Evolutionary conservation across 2,113 vertebrate species (phyloP).

Genomic region (Plectropomus leopardus): DNA sequence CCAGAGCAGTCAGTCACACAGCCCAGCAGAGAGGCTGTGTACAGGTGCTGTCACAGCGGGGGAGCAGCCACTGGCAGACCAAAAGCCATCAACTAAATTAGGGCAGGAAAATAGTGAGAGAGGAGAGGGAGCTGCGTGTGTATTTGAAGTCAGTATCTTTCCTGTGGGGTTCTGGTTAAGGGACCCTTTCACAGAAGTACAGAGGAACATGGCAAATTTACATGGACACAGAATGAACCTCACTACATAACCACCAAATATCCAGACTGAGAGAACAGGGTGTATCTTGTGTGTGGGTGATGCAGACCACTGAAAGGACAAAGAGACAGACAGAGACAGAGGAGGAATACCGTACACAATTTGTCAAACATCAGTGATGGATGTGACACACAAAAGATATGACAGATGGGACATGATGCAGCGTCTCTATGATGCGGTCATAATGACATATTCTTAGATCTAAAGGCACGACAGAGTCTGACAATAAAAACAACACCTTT

Average conservation of each 20-base stretch:
- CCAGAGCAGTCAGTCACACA: conserved; percentile 53
- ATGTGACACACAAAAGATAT: conserved; percentile 20
- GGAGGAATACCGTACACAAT: neutral
- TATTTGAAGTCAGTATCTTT: too few species aligned
- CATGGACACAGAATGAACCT: neutral
- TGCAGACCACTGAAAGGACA: conserved; percentile 15
- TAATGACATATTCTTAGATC: conserved; percentile 7
- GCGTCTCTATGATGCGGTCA: conserved; percentile 10
- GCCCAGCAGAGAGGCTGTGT: conserved; percentile 24
- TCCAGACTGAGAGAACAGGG: neutral
- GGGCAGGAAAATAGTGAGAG: conserved; percentile 13
- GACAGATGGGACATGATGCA: conserved; percentile 20
- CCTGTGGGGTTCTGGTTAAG: neutral
- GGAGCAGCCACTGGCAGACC: conserved; percentile 33
- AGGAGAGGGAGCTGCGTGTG: neutral
- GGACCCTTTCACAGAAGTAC: neutral
- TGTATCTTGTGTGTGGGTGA: neutral
- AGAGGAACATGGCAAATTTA: conserved; percentile 1
- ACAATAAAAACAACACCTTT: conserved; percentile 1
- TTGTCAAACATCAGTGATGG: conserved; percentile 31
- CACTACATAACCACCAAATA: neutral
- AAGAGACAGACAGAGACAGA: conserved; percentile 16
- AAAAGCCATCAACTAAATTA: conserved; percentile 46
- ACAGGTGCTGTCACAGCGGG: conserved; percentile 59
- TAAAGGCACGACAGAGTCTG: neutral